Conservation (phyloP, 2,113 vertebrate species). For the Microtus oregoni region DNA sequence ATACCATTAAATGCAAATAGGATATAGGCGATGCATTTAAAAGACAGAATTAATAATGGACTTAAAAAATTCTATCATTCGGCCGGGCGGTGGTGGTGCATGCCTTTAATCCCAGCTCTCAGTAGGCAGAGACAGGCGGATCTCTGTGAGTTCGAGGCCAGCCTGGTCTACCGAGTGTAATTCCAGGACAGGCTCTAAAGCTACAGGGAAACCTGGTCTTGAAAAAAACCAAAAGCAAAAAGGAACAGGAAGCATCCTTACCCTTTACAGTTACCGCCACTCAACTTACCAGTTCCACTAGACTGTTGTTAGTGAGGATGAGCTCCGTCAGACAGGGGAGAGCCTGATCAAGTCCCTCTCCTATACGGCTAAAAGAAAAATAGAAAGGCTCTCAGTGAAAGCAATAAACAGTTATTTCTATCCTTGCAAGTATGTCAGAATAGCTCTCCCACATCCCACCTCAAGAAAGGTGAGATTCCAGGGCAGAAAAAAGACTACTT, state of each 20-base stretch:
- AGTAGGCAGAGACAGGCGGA: too few relatives aligned
- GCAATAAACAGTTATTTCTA: not conserved
- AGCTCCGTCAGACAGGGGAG: conserved; percentile 93
- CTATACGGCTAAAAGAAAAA: conserved; percentile 91
- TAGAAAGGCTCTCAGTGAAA: not conserved
- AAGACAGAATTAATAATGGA: not conserved
- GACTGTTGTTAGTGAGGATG: conserved; percentile 97
- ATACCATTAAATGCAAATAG: not conserved
- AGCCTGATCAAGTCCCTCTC: conserved; percentile 94
- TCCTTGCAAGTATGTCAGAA: not conserved
- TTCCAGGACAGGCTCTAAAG: too few relatives aligned
- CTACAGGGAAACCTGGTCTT: too few relatives aligned
- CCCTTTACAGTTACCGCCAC: not conserved
- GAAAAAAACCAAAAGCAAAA: too few relatives aligned
- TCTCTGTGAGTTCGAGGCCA: too few relatives aligned
- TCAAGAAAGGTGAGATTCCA: not conserved
- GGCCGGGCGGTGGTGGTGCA: accelerated
- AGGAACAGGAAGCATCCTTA: not conserved
- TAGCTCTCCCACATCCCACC: not conserved
- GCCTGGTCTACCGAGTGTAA: too few relatives aligned
- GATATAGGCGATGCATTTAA: not conserved
- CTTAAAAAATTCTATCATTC: not conserved
- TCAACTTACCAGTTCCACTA: conserved; percentile 95
- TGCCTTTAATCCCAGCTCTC: too few relatives aligned
- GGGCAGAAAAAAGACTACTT: not conserved